Conservation (phyloP, 2,113 vertebrate species). For the Heterochromis multidens region DNA sequence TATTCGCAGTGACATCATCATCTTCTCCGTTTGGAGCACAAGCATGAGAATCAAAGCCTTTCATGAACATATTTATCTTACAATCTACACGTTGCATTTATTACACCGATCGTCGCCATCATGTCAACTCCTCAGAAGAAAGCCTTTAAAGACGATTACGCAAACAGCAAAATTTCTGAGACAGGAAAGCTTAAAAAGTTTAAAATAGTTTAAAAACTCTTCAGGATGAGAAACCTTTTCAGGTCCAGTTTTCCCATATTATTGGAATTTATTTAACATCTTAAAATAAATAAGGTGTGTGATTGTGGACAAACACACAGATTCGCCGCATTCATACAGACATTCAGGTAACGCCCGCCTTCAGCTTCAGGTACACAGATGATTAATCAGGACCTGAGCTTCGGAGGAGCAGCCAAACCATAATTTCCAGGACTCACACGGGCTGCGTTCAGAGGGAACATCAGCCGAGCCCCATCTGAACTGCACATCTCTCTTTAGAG, state of each 20-base stretch:
- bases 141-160: not conserved
- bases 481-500: not conserved
- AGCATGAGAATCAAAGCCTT: no score
- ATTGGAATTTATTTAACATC: not conserved
- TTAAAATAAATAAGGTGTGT: not conserved
- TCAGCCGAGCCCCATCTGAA: not conserved
- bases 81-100: accelerated
- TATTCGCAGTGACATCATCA: no score
- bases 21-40: no score
- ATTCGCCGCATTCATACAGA: not conserved
- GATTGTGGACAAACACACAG: not conserved
- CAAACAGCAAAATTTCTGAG: not conserved
- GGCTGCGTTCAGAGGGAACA: not conserved
- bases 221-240: not conserved
- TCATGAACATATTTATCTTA: no score
- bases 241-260: not conserved
- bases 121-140: no score
- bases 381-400: constrained; percentile 72
- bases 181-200: not conserved
- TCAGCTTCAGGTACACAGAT: constrained; percentile 58
- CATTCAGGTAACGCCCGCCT: not conserved
- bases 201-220: not conserved
- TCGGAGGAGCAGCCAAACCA: constrained; percentile 78
- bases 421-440: constrained; percentile 74
- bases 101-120: not conserved